Evolutionary conservation across 2,888 invertebrate genomes (phyloP), one percentile per base, ranked within the genome.

Genomic region (Scelioninae gen. 1): DNA sequence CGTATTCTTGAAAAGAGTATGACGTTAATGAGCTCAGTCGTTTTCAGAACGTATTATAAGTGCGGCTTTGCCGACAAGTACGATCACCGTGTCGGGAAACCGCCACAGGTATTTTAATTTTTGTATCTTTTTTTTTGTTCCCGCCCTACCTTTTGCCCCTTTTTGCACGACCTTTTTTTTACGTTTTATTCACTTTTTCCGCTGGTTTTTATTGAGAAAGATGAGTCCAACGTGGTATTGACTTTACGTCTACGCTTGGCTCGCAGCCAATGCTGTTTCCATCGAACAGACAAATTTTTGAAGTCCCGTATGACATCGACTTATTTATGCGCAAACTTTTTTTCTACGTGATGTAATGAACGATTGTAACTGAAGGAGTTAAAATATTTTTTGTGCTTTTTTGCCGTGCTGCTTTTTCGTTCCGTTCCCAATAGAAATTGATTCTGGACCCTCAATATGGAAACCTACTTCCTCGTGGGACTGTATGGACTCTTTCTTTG

Each of bases 231-330:
- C 66, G 55, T 66, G 40, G 60, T 55, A 79, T 79, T 79, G 79
- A 79, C 72, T 79, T 79, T 66, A 72, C 49, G 72, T 72, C 62
- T 31, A 34, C 51, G 60, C 32, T 40, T 79, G 79, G 72, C 56
- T 7, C 11, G 9, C 11, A 34, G 78, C 65, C 79, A 79, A 58
- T 43, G 53, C 53, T 60, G 66, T 71, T 78, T 71, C 65, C 71
- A 72, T 79, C 45, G 71, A 79, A 66, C 72, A 53, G 72, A 72
- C 71, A 72, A 72, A 79, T 79, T 65, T 23, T 66, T 65, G 72
- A 79, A 79, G 58, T 51, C 63, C 51, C 65, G 29, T 56, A 79
- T 53, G 72, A 71, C 79, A 79, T 78, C 63, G 56, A 71, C 79
- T 79, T 71, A 72, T 79, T 58, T 79, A 79, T 66, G 66, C 53